phyloP scores from a whole-genome alignment of 2,113 vertebrate species.

The Actinemys pallida region DNA sequence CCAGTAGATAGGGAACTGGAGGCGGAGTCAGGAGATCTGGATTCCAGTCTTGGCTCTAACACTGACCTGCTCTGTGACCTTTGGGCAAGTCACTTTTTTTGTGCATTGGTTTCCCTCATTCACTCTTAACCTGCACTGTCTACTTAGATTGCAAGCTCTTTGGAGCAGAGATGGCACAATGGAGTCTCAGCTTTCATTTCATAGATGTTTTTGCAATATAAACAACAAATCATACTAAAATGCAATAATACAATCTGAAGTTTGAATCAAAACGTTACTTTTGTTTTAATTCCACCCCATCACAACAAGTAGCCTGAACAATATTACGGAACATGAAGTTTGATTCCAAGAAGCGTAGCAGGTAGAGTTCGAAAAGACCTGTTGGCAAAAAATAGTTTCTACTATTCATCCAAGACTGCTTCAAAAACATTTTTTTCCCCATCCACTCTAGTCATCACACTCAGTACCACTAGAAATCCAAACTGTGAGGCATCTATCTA shows the following conservation, averaged over 20 bases:
- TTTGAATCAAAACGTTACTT: neutral
- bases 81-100: neutral
- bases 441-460: neutral
- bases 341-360: neutral
- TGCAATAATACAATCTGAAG: neutral
- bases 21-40: neutral
- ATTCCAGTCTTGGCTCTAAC: constrained; percentile 1
- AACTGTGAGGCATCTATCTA: neutral
- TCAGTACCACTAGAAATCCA: neutral
- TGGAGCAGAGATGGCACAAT: neutral
- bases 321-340: neutral
- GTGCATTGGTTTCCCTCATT: neutral
- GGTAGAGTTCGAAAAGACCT: neutral
- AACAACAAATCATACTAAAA: neutral
- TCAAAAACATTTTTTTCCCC: neutral
- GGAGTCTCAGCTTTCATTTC: neutral
- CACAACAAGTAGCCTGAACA: neutral
- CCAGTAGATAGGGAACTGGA: neutral
- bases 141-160: neutral
- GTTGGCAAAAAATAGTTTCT: neutral
- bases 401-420: neutral
- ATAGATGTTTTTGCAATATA: neutral
- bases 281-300: neutral
- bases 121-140: constrained; percentile 11
- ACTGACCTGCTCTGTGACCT: neutral